Evolutionary conservation across 2,797 vertebrate species (phyloP).

Genomic region (Sebastes umbrosus): DNA sequence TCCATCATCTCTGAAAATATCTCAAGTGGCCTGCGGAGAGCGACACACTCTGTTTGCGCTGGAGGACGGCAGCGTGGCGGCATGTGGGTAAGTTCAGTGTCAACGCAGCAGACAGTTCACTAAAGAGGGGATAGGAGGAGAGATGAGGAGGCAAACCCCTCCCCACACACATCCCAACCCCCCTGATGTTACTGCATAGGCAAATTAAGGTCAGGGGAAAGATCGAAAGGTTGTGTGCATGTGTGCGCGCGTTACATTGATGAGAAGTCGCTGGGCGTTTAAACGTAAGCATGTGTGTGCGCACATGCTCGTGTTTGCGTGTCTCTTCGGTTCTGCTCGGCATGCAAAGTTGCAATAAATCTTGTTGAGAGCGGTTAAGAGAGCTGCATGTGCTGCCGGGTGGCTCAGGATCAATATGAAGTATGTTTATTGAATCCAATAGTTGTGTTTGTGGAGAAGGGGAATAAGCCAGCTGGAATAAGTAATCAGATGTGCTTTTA

Average conservation of each 20-base stretch:
- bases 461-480: constrained; percentile 69
- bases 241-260: constrained; percentile 31
- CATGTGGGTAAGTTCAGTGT: constrained; percentile 87
- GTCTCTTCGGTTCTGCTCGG: constrained; percentile 44
- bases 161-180: constrained; percentile 44
- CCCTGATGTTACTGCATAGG: constrained; percentile 64
- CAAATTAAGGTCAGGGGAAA: constrained; percentile 54
- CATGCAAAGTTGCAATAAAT: constrained; percentile 69
- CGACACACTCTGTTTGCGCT: constrained; percentile 75
- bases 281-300: constrained; percentile 26
- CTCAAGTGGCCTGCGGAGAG: constrained; percentile 83
- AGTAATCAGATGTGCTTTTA: constrained; percentile 72
- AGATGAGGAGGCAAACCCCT: constrained; percentile 62
- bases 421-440: constrained; percentile 77
- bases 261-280: constrained; percentile 59
- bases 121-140: constrained; percentile 54
- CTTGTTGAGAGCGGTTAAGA: constrained; percentile 51
- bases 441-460: constrained; percentile 62
- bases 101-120: constrained; percentile 45
- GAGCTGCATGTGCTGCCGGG: constrained; percentile 49
- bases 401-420: constrained; percentile 70
- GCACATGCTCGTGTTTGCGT: constrained; percentile 3
- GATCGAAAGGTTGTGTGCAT: constrained; percentile 44
- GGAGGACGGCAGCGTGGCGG: constrained; percentile 80
- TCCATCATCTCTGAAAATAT: constrained; percentile 78